Conservation (phyloP, 1,140 invertebrate species). For the Heliothis subflexa region DNA sequence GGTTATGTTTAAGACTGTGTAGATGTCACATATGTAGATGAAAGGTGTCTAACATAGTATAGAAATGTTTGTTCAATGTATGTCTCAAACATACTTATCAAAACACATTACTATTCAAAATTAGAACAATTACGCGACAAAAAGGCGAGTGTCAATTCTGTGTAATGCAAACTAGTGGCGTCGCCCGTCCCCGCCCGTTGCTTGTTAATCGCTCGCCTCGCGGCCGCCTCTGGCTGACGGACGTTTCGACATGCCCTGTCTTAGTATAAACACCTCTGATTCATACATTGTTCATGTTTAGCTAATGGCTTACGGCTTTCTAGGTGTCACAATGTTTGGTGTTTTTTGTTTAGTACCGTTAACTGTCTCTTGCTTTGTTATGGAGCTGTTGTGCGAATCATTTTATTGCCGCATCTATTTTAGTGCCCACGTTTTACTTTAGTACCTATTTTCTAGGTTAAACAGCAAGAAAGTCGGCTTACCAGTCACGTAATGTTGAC, state of each 20-base stretch:
- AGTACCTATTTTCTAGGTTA: constrained; percentile 5
- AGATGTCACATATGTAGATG: too few species aligned
- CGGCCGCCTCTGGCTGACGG: constrained; percentile 59
- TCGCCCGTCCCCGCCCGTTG: constrained; percentile 48
- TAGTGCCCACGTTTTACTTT: neutral
- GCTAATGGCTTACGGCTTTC: constrained; percentile 64
- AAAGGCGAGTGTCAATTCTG: constrained; percentile 10
- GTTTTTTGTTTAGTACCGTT: constrained; percentile 25
- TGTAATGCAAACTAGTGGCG: constrained; percentile 18
- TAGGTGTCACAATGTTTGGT: constrained; percentile 39
- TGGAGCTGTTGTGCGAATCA: constrained; percentile 12
- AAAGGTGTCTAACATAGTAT: too few species aligned
- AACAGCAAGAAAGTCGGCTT: neutral
- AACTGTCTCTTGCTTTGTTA: constrained; percentile 30
- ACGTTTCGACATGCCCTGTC: constrained; percentile 66
- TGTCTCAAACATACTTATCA: neutral
- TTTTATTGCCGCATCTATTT: constrained; percentile 3
- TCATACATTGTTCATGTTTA: constrained; percentile 68
- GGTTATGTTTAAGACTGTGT: too few species aligned
- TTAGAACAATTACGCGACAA: constrained; percentile 41
- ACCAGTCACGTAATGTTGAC: neutral
- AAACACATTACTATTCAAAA: constrained; percentile 25
- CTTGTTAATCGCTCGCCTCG: constrained; percentile 53
- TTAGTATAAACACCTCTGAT: constrained; percentile 71
- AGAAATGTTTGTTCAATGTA: neutral